These are phyloP conservation scores for Athalia cordata DNA, from an alignment of 2,888 invertebrate genomes.

Conservation along the genomic window DNA sequence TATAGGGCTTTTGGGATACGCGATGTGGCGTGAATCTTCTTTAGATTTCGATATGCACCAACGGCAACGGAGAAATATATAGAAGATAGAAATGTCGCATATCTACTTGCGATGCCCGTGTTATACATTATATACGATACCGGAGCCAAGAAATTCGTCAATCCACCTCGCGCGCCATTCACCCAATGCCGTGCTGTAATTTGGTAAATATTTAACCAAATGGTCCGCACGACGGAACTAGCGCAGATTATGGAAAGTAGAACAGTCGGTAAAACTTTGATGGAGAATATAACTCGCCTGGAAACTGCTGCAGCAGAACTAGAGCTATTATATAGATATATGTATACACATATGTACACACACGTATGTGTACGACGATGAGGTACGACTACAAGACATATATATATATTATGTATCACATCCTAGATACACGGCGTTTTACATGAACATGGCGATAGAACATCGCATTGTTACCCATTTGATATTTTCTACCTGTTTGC, in stretches of 20 bases:
- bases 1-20: neutral
- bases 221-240: constrained; percentile 50
- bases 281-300: constrained; percentile 44
- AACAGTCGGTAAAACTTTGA: constrained; percentile 57
- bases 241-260: constrained; percentile 54
- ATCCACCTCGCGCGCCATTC: constrained; percentile 1
- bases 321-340: neutral
- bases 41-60: no score
- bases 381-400: neutral
- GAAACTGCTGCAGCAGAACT: neutral
- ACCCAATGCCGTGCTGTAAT: constrained; percentile 22
- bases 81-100: no score
- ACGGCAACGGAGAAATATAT: no score
- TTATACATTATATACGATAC: neutral
- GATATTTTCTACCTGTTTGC: no score
- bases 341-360: neutral
- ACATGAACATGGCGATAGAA: no score
- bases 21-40: neutral
- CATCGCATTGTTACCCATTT: no score
- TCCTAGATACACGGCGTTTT: no score
- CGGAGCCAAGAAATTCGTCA: neutral
- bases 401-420: no score
- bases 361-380: neutral
- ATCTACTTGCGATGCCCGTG: no score
- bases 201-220: constrained; percentile 45